Conservation (phyloP, 2,113 vertebrate genomes). For the Excalfactoria chinensis region DNA sequence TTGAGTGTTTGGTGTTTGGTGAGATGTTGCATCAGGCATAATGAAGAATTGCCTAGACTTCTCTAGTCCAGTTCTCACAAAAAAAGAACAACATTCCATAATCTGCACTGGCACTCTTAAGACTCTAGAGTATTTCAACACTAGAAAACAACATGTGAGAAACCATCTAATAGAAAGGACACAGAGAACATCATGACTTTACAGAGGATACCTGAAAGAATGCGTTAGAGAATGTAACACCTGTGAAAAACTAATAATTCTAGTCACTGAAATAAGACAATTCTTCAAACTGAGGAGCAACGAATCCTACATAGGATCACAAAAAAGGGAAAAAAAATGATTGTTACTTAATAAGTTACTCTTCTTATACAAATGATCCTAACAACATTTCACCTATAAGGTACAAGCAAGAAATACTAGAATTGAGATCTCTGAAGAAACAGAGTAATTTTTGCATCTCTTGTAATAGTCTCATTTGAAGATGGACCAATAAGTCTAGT, state of each 20-base stretch:
- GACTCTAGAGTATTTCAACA: background rate
- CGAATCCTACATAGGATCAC: background rate
- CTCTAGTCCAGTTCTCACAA: background rate
- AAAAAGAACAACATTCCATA: background rate
- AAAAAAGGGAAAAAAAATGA: background rate
- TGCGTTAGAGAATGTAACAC: background rate
- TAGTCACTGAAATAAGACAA: background rate
- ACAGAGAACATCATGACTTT: background rate
- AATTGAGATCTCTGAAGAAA: background rate
- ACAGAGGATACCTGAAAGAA: background rate
- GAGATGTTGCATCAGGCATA: background rate
- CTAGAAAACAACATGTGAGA: background rate
- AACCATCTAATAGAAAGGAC: background rate
- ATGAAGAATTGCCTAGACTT: background rate
- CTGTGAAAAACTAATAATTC: background rate
- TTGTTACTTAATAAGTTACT: background rate
- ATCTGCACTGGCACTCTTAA: background rate
- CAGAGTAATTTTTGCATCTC: background rate
- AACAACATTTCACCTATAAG: background rate
- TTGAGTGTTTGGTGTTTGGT: background rate
- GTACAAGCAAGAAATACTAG: background rate
- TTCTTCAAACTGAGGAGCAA: background rate
- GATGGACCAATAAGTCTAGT: background rate
- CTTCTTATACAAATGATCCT: background rate
- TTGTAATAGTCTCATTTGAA: background rate